Conservation (phyloP, 2,113 vertebrate genomes). For the Muntiacus reevesi region DNA sequence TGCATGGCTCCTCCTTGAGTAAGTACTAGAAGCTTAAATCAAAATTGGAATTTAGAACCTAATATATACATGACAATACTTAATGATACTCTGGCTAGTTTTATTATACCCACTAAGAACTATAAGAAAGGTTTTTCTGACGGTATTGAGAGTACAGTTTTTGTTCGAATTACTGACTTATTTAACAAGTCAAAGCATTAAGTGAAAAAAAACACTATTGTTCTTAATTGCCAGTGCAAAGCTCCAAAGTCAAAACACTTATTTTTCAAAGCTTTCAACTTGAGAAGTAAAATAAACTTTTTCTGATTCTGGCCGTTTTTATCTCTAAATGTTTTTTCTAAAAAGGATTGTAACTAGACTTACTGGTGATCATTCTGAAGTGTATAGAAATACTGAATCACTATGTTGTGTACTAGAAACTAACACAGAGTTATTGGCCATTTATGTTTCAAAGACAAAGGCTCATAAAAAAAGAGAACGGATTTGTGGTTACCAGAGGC, state of each 20-base stretch:
- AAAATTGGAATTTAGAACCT: background rate
- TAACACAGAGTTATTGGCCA: background rate
- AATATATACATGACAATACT: background rate
- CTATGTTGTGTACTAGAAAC: background rate
- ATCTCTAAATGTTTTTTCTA: background rate
- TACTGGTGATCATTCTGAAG: background rate
- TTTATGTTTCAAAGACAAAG: background rate
- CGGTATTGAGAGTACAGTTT: background rate
- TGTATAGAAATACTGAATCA: background rate
- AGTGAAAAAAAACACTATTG: background rate
- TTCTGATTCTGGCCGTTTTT: background rate
- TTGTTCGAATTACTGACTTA: conserved; percentile 12
- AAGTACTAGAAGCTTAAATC: conserved; percentile 78
- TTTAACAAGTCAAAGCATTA: background rate
- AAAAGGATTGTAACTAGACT: background rate
- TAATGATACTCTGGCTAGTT: background rate
- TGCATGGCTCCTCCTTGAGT: conserved; percentile 95
- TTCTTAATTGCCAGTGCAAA: conserved; percentile 11
- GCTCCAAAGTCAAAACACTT: background rate
- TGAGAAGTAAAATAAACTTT: background rate
- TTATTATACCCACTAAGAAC: background rate
- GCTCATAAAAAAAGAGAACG: background rate
- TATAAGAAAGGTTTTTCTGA: conserved; percentile 25
- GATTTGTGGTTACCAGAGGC: too few relatives aligned
- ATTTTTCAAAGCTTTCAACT: background rate